phyloP scores from a whole-genome alignment of 2,888 invertebrate genomes.

The Leistus spinibarbis region DNA sequence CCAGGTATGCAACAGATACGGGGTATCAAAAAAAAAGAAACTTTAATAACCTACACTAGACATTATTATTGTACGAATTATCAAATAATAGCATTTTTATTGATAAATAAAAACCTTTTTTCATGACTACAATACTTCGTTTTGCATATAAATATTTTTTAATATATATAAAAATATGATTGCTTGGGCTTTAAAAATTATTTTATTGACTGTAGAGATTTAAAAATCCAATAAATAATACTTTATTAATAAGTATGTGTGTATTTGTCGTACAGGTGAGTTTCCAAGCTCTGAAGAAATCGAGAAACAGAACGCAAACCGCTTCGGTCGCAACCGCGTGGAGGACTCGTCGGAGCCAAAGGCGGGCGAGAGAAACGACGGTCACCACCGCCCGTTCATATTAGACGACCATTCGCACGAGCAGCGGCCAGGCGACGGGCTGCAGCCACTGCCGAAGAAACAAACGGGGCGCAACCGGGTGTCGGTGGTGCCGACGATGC shows the following conservation, averaged over 20 bases:
- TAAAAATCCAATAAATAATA: too few species aligned
- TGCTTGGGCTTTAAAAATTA: too few species aligned
- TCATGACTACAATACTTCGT: too few species aligned
- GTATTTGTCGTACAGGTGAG: slow-evolving; percentile 54
- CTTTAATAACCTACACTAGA: too few species aligned
- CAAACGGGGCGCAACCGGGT: slow-evolving; percentile 49
- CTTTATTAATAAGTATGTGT: too few species aligned
- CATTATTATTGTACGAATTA: too few species aligned
- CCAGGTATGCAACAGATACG: slow-evolving; percentile 61
- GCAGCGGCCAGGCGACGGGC: slow-evolving; percentile 61
- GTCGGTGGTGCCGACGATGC: slow-evolving; percentile 48
- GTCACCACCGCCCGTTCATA: slow-evolving; percentile 59
- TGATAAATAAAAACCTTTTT: too few species aligned
- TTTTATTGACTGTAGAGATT: too few species aligned
- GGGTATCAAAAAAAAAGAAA: too few species aligned
- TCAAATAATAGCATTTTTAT: too few species aligned
- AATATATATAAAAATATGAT: too few species aligned
- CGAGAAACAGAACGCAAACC: slow-evolving; percentile 59
- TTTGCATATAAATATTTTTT: too few species aligned
- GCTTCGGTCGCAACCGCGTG: slow-evolving; percentile 41
- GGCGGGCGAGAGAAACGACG: slow-evolving; percentile 56
- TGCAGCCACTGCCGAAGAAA: slow-evolving; percentile 48
- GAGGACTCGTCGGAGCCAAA: slow-evolving; percentile 19
- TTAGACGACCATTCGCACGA: slow-evolving; percentile 72
- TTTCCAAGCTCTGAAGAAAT: slow-evolving; percentile 83